Conservation (phyloP, 2,888 invertebrate species). For the Proisotoma minuta region DNA sequence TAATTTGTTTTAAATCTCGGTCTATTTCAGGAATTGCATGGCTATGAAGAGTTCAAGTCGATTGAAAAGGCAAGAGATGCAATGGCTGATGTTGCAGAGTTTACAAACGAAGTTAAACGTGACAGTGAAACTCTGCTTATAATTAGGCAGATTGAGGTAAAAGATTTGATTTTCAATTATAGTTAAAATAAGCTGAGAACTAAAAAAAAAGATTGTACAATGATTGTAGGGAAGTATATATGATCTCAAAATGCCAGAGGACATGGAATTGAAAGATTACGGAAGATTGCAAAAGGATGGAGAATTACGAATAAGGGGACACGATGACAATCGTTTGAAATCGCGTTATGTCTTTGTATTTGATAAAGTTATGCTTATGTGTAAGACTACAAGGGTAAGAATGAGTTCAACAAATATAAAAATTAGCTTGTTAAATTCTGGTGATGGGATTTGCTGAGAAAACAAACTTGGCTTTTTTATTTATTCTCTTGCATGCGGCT, state of each 20-base stretch:
- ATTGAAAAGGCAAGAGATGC: conserved; percentile 70
- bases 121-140: conserved; percentile 90
- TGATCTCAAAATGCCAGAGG: conserved; percentile 74
- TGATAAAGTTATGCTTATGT: conserved; percentile 92
- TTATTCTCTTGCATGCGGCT: conserved; percentile 38
- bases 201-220: not conserved
- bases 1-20: not conserved
- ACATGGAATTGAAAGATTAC: conserved; percentile 78
- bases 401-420: not conserved
- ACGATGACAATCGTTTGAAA: conserved; percentile 73
- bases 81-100: conserved; percentile 94
- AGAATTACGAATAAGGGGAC: conserved; percentile 84
- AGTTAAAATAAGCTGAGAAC: not conserved
- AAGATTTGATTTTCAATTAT: conserved; percentile 48
- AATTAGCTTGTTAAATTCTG: no score
- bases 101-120: conserved; percentile 95
- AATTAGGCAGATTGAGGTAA: conserved; percentile 80
- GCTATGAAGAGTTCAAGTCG: conserved; percentile 44
- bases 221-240: conserved; percentile 65
- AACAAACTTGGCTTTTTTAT: conserved; percentile 20
- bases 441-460: not conserved
- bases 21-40: conserved; percentile 37
- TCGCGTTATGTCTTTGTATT: conserved; percentile 90
- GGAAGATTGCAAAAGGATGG: conserved; percentile 90
- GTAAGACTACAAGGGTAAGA: conserved; percentile 73